phyloP scores from a whole-genome alignment of 2,113 vertebrate genomes.

The Odontesthes bonariensis region DNA sequence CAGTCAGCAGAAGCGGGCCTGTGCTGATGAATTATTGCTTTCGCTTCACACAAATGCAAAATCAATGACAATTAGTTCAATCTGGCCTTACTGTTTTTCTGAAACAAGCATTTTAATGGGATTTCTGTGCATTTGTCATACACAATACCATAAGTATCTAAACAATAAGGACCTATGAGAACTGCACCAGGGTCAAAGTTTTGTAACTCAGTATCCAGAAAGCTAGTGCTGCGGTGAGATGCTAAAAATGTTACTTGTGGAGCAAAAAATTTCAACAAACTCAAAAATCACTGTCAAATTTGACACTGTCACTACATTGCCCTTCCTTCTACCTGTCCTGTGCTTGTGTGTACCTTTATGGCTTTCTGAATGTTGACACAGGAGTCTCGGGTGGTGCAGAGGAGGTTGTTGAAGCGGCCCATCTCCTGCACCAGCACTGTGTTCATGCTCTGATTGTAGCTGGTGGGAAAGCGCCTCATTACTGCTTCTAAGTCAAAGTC shows the following conservation, averaged over 20 bases:
- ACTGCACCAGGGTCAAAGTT: not conserved
- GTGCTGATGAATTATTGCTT: constrained; percentile 41
- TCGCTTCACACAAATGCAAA: constrained; percentile 47
- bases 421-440: constrained; percentile 93
- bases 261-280: too few relatives aligned
- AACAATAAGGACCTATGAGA: not conserved
- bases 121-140: constrained; percentile 23
- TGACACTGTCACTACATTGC: too few relatives aligned
- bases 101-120: constrained; percentile 37
- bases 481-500: constrained; percentile 87
- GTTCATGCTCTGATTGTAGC: constrained; percentile 93
- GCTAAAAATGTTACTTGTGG: not conserved
- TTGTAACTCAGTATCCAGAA: not conserved
- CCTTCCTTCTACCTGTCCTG: not conserved
- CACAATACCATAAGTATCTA: constrained; percentile 1
- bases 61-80: constrained; percentile 58
- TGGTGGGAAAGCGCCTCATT: constrained; percentile 87
- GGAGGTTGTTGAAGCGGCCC: constrained; percentile 91
- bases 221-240: not conserved
- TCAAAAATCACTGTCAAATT: too few relatives aligned
- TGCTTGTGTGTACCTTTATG: constrained; percentile 83
- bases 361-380: constrained; percentile 90
- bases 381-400: constrained; percentile 85
- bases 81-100: constrained; percentile 30
- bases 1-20: constrained; percentile 27